Conservation (phyloP, 2,888 invertebrate species). For the Steinernema carpocapsae region DNA sequence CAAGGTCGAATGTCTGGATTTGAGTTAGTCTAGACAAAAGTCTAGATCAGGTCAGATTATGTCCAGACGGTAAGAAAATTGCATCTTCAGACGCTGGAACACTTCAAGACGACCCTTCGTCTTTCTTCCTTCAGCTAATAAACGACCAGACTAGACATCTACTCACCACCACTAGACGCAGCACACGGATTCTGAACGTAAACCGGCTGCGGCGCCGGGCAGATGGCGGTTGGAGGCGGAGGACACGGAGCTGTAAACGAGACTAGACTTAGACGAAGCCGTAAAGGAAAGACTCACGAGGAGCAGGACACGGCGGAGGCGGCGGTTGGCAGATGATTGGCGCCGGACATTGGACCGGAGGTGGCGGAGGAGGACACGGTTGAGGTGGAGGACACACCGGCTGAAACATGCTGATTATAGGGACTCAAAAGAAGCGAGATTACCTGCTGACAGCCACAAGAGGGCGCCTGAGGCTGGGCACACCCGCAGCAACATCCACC, state of each 20-base stretch:
- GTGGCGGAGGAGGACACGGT: conserved; percentile 8
- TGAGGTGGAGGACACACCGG: conserved; percentile 1
- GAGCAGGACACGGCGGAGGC: conserved; percentile 49
- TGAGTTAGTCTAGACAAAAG: no score
- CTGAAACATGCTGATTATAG: no score
- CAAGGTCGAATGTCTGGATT: no score
- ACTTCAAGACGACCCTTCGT: no score
- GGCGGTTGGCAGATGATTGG: not conserved
- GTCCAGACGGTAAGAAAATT: no score
- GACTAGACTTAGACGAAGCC: no score
- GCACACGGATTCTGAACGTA: conserved; percentile 38
- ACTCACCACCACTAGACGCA: not conserved
- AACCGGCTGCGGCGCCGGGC: conserved; percentile 51
- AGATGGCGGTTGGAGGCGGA: conserved; percentile 39
- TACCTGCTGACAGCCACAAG: conserved; percentile 48
- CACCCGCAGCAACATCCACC: conserved; percentile 55
- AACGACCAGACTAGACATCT: not conserved
- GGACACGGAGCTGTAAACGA: not conserved
- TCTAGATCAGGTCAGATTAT: no score
- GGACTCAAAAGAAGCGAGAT: no score
- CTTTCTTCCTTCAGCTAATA: no score
- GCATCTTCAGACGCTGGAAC: no score
- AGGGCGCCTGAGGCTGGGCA: conserved; percentile 50
- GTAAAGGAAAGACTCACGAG: conserved; percentile 36
- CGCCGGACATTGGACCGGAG: not conserved